Conservation (phyloP, 2,113 vertebrate species). For the Pseudopodoces humilis region DNA sequence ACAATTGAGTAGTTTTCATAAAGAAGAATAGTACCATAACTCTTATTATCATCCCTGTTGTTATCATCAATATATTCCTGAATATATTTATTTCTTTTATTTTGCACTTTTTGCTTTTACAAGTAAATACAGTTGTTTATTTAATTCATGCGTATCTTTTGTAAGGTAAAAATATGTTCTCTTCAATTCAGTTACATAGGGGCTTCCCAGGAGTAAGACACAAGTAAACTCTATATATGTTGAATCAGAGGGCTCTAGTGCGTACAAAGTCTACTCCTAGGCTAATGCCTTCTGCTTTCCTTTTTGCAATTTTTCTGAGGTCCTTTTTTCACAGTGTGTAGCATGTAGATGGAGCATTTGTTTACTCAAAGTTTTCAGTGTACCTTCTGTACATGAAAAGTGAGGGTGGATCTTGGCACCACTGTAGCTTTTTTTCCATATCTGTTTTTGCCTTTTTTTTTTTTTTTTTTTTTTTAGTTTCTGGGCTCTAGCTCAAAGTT, state of each 20-base stretch:
- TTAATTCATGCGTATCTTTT: neutral
- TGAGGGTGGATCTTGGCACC: neutral
- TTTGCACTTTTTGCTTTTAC: neutral
- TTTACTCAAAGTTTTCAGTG: neutral
- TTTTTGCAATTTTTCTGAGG: neutral
- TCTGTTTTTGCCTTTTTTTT: neutral
- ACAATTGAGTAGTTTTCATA: neutral
- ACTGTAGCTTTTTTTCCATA: neutral
- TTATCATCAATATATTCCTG: neutral
- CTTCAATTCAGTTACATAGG: neutral
- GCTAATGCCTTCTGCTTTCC: neutral
- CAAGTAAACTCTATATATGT: no score
- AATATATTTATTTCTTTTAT: neutral
- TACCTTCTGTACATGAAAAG: neutral
- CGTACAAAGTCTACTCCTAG: neutral
- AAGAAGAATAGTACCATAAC: neutral
- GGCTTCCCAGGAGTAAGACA: neutral
- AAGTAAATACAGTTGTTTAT: neutral
- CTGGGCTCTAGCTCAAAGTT: constrained; percentile 1
- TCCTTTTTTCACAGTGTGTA: neutral
- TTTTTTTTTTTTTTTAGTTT: neutral
- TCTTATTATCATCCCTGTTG: neutral
- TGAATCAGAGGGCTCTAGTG: neutral
- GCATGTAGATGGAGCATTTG: neutral
- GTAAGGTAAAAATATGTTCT: neutral